Percentiles rank a stretch among this genome's conserved stretches.
phyloP scores from a whole-genome alignment of 2,797 vertebrate genomes.

The Hippopotamyrus pictus region DNA sequence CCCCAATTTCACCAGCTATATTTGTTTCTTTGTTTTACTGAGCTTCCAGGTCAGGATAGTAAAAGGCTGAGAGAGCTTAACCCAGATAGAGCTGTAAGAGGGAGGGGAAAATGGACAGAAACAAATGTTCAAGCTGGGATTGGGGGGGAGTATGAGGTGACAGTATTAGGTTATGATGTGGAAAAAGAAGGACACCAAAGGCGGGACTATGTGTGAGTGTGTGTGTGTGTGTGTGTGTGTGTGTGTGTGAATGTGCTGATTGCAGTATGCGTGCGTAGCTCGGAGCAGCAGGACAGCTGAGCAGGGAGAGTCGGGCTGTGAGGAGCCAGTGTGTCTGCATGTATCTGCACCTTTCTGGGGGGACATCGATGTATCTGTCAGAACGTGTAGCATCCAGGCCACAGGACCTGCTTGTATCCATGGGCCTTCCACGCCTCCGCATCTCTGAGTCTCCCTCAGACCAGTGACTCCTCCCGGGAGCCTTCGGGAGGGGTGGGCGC shows the following conservation, averaged over 20 bases:
- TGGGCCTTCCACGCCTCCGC: background rate
- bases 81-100: constrained; percentile 5
- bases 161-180: constrained; percentile 8
- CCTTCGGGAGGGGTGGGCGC: background rate
- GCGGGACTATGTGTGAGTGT: constrained; percentile 20
- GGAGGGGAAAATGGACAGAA: constrained; percentile 32
- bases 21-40: constrained; percentile 51
- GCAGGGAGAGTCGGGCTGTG: background rate
- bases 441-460: background rate
- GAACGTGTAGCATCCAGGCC: background rate
- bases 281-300: constrained; percentile 32
- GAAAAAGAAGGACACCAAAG: constrained; percentile 20
- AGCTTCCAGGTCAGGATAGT: constrained; percentile 44
- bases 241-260: constrained; percentile 24
- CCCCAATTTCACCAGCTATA: constrained; percentile 14
- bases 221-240: constrained; percentile 22
- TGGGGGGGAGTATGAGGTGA: constrained; percentile 2
- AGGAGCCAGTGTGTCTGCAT: background rate
- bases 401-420: background rate
- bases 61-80: constrained; percentile 25
- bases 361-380: background rate
- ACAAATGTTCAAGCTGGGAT: constrained; percentile 24
- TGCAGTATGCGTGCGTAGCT: constrained; percentile 28
- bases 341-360: background rate
- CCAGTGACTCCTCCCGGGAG: background rate